Conservation (phyloP, 2,888 invertebrate genomes). For the Xestoiulus laeticollis region DNA sequence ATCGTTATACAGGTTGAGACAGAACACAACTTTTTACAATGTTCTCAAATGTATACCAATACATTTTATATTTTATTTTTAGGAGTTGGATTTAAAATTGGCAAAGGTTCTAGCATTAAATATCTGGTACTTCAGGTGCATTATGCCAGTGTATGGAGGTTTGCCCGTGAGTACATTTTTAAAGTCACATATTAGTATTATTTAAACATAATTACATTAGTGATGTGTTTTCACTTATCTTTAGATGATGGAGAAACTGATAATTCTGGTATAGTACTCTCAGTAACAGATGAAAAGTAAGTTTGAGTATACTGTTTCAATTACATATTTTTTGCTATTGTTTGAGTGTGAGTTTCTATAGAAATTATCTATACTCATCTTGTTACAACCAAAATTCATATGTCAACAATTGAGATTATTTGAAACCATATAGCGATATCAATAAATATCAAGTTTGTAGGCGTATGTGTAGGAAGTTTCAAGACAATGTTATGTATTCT, state of each 20-base stretch:
- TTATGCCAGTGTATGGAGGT: conserved; percentile 75
- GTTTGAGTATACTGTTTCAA: conserved; percentile 61
- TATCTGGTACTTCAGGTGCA: conserved; percentile 95
- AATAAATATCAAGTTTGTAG: too few relatives aligned
- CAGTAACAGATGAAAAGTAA: conserved; percentile 79
- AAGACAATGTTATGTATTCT: conserved; percentile 39
- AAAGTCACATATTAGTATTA: too few relatives aligned
- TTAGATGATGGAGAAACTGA: conserved; percentile 77
- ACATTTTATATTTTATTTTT: too few relatives aligned
- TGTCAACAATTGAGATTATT: too few relatives aligned
- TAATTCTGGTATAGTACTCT: conserved; percentile 81
- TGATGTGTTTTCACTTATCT: conserved; percentile 18
- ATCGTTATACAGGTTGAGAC: neutral
- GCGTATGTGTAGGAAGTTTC: too few relatives aligned
- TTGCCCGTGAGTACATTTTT: conserved; percentile 68
- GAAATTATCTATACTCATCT: conserved; percentile 13
- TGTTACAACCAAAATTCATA: too few relatives aligned
- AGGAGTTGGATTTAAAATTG: conserved; percentile 91
- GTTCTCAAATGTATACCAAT: too few relatives aligned
- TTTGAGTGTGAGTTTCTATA: conserved; percentile 48
- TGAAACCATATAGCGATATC: too few relatives aligned
- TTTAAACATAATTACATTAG: neutral
- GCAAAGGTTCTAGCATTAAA: conserved; percentile 80
- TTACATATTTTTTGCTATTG: neutral
- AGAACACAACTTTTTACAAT: too few relatives aligned